Evolutionary conservation across 2,888 invertebrate genomes (phyloP).

Genomic region (Tuberolachnus salignus): DNA sequence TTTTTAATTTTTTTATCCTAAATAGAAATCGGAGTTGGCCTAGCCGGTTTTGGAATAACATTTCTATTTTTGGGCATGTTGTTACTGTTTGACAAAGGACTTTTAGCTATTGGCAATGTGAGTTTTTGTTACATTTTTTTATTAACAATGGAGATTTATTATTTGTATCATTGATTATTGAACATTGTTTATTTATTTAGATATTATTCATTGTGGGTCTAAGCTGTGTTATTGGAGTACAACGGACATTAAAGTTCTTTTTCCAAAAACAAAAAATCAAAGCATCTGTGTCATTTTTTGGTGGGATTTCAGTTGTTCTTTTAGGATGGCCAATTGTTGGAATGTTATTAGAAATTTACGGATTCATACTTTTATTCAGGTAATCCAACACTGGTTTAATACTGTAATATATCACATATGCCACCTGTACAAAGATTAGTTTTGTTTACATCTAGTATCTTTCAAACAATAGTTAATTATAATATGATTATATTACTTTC

Average conservation of each 20-base stretch:
- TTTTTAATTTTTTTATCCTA: slow-evolving; percentile 60
- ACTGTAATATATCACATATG: neutral
- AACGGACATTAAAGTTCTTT: slow-evolving; percentile 95
- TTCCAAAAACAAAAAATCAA: slow-evolving; percentile 95
- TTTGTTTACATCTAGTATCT: too few species aligned
- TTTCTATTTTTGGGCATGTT: slow-evolving; percentile 94
- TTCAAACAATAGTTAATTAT: too few species aligned
- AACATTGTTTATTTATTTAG: slow-evolving; percentile 66
- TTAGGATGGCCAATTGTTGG: slow-evolving; percentile 96
- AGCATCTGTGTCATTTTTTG: slow-evolving; percentile 87
- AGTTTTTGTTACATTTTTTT: slow-evolving; percentile 64
- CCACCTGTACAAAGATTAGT: too few species aligned
- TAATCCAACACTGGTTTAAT: slow-evolving; percentile 61
- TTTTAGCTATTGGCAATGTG: slow-evolving; percentile 99
- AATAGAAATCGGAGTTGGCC: slow-evolving; percentile 95
- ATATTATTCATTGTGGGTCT: slow-evolving; percentile 94
- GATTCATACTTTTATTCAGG: slow-evolving; percentile 87
- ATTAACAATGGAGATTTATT: neutral
- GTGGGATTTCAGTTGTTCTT: slow-evolving; percentile 89
- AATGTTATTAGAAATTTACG: slow-evolving; percentile 95
- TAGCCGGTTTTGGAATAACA: slow-evolving; percentile 93
- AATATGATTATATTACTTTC: neutral
- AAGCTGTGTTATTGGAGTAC: slow-evolving; percentile 93
- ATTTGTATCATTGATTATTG: neutral
- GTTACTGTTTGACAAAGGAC: slow-evolving; percentile 93